phyloP scores from a whole-genome alignment of 1,140 invertebrate genomes.

The Mamestra configurata region DNA sequence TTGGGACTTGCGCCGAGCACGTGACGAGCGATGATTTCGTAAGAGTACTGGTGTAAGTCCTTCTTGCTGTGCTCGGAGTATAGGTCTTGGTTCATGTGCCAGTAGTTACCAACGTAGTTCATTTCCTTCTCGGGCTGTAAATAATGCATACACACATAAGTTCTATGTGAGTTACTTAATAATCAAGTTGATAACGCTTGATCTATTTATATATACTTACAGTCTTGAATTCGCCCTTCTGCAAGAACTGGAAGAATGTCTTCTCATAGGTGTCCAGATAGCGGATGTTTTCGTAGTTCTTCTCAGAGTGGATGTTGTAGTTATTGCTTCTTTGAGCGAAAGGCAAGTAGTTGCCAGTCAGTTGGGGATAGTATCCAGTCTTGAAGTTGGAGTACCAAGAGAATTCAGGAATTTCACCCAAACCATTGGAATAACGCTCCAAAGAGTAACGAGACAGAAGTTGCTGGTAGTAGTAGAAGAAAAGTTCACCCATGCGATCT shows the following conservation, averaged over 20 bases:
- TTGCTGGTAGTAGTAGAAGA: conserved; percentile 90
- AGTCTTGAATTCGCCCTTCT: conserved; percentile 75
- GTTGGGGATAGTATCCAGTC: conserved; percentile 89
- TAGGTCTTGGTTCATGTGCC: conserved; percentile 91
- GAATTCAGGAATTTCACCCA: conserved; percentile 90
- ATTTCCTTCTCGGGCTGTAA: conserved; percentile 78
- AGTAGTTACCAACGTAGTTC: conserved; percentile 90
- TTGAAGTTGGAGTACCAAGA: conserved; percentile 87
- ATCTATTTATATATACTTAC: conserved; percentile 64
- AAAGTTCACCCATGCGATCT: conserved; percentile 88
- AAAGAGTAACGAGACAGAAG: conserved; percentile 91
- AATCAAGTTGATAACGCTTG: neutral
- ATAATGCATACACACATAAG: neutral
- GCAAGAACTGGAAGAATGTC: conserved; percentile 74
- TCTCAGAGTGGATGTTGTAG: conserved; percentile 69
- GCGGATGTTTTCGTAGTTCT: conserved; percentile 72
- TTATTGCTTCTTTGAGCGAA: conserved; percentile 74
- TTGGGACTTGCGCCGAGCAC: conserved; percentile 78
- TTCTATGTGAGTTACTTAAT: neutral
- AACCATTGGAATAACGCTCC: conserved; percentile 90
- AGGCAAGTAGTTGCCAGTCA: conserved; percentile 66
- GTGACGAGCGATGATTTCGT: conserved; percentile 87
- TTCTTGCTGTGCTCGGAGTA: conserved; percentile 89
- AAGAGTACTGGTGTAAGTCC: conserved; percentile 87
- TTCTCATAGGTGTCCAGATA: conserved; percentile 78